A percentile compares a stretch with the other conserved stretches of the same genome.
Evolutionary conservation across 1,140 invertebrate species (phyloP).

Genomic region (Propsilocerus akamusi): DNA sequence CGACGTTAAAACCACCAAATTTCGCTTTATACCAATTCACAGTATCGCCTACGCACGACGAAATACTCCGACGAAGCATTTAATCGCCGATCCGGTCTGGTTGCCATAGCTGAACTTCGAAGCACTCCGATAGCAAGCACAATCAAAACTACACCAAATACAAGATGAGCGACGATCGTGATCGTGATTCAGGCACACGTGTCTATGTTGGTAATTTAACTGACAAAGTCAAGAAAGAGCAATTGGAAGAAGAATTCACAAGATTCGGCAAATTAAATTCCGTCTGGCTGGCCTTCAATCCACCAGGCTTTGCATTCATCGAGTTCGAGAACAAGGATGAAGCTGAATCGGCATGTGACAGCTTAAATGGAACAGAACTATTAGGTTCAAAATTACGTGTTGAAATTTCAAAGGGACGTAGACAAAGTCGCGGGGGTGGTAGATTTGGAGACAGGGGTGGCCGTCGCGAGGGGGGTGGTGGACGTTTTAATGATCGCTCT

Average conservation of each 20-base stretch:
- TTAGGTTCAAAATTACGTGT: conserved; percentile 63
- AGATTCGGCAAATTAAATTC: conserved; percentile 62
- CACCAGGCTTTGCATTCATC: conserved; percentile 94
- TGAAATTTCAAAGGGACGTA: conserved; percentile 58
- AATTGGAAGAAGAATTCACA: conserved; percentile 66
- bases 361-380: conserved; percentile 72
- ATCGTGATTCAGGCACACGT: conserved; percentile 39
- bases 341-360: conserved; percentile 83
- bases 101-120: too few species aligned
- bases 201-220: conserved; percentile 71
- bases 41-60: neutral
- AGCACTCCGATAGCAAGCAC: neutral
- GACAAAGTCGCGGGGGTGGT: too few species aligned
- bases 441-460: too few species aligned
- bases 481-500: conserved; percentile 27
- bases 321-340: conserved; percentile 92
- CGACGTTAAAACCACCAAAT: neutral
- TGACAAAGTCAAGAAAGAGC: conserved; percentile 71
- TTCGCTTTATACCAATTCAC: conserved; percentile 2
- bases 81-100: too few species aligned
- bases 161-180: conserved; percentile 11
- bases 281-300: conserved; percentile 89
- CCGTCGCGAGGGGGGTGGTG: conserved; percentile 31
- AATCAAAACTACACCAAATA: too few species aligned
- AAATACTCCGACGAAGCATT: too few species aligned